Conservation (phyloP, 2,113 vertebrate species). For the Columba janthina region DNA sequence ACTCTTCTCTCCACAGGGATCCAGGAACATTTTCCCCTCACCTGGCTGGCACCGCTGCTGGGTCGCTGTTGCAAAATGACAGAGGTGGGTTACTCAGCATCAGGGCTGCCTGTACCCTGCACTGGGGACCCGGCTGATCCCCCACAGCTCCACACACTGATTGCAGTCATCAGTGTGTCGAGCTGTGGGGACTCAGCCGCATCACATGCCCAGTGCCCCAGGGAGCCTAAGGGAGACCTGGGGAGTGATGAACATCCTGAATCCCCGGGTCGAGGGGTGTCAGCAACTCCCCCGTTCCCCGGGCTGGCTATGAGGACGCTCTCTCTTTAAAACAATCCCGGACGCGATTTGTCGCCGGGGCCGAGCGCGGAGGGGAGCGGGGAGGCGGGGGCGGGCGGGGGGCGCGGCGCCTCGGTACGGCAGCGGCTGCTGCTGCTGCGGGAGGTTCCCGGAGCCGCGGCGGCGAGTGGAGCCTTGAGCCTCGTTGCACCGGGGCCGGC, state of each 20-base stretch:
- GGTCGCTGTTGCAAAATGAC: background rate
- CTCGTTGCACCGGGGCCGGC: too few relatives aligned
- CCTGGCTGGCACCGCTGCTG: accelerated
- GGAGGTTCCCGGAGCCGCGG: too few relatives aligned
- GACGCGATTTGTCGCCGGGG: background rate
- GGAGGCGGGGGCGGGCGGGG: background rate
- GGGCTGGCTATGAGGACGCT: background rate
- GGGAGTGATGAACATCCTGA: background rate
- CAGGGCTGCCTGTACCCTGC: background rate
- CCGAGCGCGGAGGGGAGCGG: background rate
- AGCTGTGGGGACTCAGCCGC: background rate
- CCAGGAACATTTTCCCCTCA: background rate
- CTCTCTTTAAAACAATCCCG: slow-evolving; percentile 38
- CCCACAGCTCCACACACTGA: background rate
- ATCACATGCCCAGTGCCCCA: background rate
- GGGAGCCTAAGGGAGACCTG: background rate
- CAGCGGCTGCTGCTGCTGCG: too few relatives aligned
- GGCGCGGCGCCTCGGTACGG: too few relatives aligned
- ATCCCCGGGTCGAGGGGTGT: background rate
- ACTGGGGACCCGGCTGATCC: background rate
- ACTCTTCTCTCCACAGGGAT: background rate
- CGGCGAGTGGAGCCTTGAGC: too few relatives aligned
- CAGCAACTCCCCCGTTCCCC: too few relatives aligned
- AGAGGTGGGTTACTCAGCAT: background rate
- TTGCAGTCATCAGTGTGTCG: background rate